Evolutionary conservation across 2,113 vertebrate species (phyloP), one percentile per base, ranked within the genome.

Genomic region (Tor tambroides): DNA sequence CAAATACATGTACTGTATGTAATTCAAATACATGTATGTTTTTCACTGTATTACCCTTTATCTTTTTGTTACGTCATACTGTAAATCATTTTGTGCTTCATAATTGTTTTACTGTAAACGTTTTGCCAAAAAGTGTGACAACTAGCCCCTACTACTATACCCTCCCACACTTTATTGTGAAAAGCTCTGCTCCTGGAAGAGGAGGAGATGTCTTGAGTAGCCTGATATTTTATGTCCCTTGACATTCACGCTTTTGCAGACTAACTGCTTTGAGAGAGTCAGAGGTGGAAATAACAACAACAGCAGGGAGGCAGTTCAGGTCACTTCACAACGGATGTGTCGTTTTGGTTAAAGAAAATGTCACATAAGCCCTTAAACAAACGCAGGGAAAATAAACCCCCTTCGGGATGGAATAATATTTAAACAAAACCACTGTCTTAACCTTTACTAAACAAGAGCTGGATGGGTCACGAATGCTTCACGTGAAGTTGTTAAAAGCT

Each of bases 171-270:
- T 46, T 26, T 14, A 76, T 65, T 63, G 7, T 63, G 11, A 43
- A 65, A 43, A n/a, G 15, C 38, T 43, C 23, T n/a, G 59, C 23
- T 32, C 49, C 49, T 54, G 26, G 3, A 54, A 77, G 74, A 49
- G 38, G 21, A 61, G 26, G 63, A 67, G 76, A 56, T 43, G 75
- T 49, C 26, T 82, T 30, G 26, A 35, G 67, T 83, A 28, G 26
- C 79, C 79, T 30, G 11, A 63, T 85, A 65, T 85, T 85, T 63
- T 14, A 67, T 82, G 59, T 69, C 84, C 30, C 75, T 85, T 85
- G 84, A 69, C 75, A 85, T 79, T 79, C 38, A 85, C 61, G 54
- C 84, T 32, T 65, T 85, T 65, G 84, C 43, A 65, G 26, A 65
- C 28, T 79, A 72, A 81, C 67, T 72, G 77, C 65, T 54, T 72